Evolutionary conservation across 2,113 vertebrate species (phyloP).

Genomic region (Psittacula cyanocephala): DNA sequence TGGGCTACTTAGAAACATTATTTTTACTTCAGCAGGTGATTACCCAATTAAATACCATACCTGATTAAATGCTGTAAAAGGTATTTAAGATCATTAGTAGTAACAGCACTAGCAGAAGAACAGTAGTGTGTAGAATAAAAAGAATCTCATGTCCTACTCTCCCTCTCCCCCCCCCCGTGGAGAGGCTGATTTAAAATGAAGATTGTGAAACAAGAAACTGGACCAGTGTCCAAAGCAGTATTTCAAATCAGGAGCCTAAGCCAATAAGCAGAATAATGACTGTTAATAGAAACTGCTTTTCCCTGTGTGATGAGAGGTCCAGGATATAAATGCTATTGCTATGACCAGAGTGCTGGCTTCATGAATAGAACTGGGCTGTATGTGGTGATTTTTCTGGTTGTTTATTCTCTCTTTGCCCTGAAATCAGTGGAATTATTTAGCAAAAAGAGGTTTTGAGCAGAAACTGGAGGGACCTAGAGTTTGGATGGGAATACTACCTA

Average conservation of each 20-base stretch:
- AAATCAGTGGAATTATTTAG: constrained; percentile 13
- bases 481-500: not conserved
- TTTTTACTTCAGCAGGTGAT: not conserved
- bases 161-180: fast-evolving
- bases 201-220: not conserved
- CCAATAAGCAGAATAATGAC: not conserved
- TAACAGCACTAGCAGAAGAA: not conserved
- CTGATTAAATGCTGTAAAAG: not conserved
- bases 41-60: not conserved
- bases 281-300: not conserved
- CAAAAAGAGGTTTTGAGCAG: not conserved
- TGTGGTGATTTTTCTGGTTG: not conserved
- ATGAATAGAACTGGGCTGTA: not conserved
- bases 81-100: not conserved
- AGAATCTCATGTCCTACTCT: not conserved
- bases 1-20: not conserved
- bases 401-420: not conserved
- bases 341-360: not conserved
- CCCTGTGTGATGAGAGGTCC: not conserved
- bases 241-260: not conserved
- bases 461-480: not conserved
- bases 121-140: not conserved
- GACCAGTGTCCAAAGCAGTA: not conserved
- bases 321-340: not conserved
- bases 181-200: not conserved